Conservation (phyloP, 37 sponge, comb jelly and placozoan genomes). For the Aplysina aerophoba region DNA sequence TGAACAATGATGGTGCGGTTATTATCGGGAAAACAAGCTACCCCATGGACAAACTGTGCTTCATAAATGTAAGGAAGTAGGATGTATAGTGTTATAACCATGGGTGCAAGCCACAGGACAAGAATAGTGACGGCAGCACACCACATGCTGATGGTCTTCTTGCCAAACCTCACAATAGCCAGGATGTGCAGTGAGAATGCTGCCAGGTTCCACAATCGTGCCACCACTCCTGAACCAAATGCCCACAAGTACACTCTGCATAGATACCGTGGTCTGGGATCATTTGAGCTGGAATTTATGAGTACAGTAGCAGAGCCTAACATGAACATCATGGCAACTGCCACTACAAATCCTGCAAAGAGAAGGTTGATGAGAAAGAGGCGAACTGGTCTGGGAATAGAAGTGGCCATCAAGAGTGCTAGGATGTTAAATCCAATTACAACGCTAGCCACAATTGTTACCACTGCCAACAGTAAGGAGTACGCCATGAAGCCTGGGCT, state of each 20-base stretch:
- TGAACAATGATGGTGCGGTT: not conserved
- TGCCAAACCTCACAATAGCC: not conserved
- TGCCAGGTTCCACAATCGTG: not conserved
- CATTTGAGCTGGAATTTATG: not conserved
- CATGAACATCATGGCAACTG: not conserved
- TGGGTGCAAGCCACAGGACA: not conserved
- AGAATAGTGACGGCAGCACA: not conserved
- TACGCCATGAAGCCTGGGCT: too few relatives aligned
- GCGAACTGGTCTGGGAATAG: not conserved
- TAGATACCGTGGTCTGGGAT: not conserved
- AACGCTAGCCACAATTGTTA: too few relatives aligned
- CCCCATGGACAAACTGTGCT: not conserved
- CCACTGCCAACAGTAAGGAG: too few relatives aligned
- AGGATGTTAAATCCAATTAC: not conserved
- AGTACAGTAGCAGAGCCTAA: not conserved
- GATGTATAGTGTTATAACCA: not conserved
- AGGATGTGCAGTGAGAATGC: not conserved
- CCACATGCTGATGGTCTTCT: not conserved
- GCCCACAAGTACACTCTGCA: not conserved
- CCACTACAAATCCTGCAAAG: not conserved
- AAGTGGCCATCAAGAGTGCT: not conserved
- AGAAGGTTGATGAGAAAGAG: constrained; percentile 6
- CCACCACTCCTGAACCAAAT: not conserved
- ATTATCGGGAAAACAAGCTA: not conserved
- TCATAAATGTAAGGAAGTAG: not conserved